Evolutionary conservation across 2,888 invertebrate species (phyloP), one percentile per base, ranked within the genome.

Genomic region (Philonicus albiceps): DNA sequence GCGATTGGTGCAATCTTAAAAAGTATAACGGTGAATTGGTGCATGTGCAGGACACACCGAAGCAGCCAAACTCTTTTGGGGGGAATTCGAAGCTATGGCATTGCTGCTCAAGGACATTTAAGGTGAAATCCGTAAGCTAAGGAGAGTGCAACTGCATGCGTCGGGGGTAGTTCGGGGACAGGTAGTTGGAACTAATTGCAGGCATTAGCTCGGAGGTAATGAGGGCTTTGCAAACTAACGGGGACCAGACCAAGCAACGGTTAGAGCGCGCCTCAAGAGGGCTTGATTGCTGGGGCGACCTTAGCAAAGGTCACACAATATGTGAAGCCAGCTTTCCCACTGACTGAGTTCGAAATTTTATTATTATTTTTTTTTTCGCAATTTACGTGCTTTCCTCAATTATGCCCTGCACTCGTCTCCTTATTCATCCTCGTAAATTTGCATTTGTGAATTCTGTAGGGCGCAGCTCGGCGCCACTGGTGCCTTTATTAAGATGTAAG

Each of bases 121-220:
- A 81, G 81, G 81, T 81, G 81, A 81, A 81, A 81, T 81, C 81
- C 81, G 81, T 81, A 55, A 81, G 19, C 27, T 81, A 34, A 55
- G 27, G 31, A 49, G 55, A 37, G 19, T 34, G 81, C 34, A 81
- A 31, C 27, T 55, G 81, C 81, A 81, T 22, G 37, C 64, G 6
- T 0, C 16, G 8, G 53, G 53, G 3, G 81, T 16, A n/a, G 64
- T 27, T 34, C 30, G 81, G 37, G 81, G 55, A 16, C 34, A 55
- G 81, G 81, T 81, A 81, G 81, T 81, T 81, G 81, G 31, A 81
- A 81, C 81, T 81, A 81, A 81, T 81, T 81, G 81, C 81, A 31
- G 81, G 81, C 64, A 64, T 81, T 81, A 81, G 55, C 64, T 81
- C 7, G 6, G 64, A 55, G 81, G 22, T 81, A 81, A 81, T 81